phyloP scores from a whole-genome alignment of 2,888 invertebrate genomes.

The Acholoe squamosa region DNA sequence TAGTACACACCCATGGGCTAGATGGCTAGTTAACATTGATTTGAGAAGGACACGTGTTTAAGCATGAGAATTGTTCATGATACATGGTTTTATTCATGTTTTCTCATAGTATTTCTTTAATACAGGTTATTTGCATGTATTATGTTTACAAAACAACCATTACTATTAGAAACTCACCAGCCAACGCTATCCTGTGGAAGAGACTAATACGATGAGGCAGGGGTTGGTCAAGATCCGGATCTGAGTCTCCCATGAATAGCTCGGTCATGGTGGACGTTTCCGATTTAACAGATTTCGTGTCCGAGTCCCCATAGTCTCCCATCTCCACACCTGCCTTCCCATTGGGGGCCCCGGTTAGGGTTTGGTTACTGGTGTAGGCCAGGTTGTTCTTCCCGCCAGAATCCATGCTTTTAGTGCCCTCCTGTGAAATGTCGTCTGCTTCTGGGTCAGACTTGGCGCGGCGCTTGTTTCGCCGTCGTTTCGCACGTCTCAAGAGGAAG shows the following conservation, averaged over 20 bases:
- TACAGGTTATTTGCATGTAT: no score
- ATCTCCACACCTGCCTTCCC: slow-evolving; percentile 2
- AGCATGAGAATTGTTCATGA: no score
- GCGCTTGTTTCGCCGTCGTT: neutral
- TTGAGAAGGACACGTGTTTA: no score
- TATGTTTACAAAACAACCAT: neutral
- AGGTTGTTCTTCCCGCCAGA: slow-evolving; percentile 52
- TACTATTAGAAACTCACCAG: slow-evolving; percentile 30
- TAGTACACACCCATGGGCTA: no score
- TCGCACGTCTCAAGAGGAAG: slow-evolving; percentile 36
- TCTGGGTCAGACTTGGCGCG: neutral
- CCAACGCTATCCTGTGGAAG: slow-evolving; percentile 47
- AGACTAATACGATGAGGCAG: slow-evolving; percentile 57
- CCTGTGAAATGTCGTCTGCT: slow-evolving; percentile 54
- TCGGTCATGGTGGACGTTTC: slow-evolving; percentile 51
- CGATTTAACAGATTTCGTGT: slow-evolving; percentile 42
- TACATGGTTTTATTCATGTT: no score
- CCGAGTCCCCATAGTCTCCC: slow-evolving; percentile 17
- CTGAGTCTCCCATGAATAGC: slow-evolving; percentile 52
- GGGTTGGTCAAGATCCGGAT: slow-evolving; percentile 30
- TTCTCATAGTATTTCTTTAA: no score
- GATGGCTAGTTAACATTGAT: no score
- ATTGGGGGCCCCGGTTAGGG: neutral
- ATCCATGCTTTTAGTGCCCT: slow-evolving; percentile 34
- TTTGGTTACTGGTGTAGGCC: slow-evolving; percentile 47